Conservation (phyloP, 2,113 vertebrate species). For the Leucosticte australis region DNA sequence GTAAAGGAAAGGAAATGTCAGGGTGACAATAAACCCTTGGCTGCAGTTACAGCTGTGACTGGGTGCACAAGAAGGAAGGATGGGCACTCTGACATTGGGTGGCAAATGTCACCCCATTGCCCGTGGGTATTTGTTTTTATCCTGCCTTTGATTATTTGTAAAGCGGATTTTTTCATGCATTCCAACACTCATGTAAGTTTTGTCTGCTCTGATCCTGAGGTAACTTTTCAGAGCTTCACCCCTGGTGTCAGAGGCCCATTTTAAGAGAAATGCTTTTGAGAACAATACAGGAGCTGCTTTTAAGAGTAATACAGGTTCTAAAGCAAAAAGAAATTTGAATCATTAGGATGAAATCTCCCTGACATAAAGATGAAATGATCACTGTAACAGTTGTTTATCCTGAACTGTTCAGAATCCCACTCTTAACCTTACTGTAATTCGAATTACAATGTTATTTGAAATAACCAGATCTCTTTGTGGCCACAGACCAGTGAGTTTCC, state of each 20-base stretch:
- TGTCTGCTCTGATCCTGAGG: background rate
- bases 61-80: background rate
- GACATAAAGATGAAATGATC: background rate
- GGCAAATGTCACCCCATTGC: background rate
- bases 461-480: background rate
- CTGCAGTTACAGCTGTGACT: background rate
- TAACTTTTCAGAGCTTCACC: background rate
- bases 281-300: background rate
- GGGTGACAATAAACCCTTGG: background rate
- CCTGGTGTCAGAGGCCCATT: background rate
- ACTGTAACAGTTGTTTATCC: background rate
- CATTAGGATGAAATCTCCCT: background rate
- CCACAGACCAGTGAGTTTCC: background rate
- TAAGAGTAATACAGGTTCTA: background rate
- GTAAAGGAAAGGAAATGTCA: background rate
- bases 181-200: background rate
- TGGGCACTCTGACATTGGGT: background rate
- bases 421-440: background rate
- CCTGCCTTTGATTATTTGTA: background rate
- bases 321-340: background rate
- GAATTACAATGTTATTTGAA: constrained; percentile 19
- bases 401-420: background rate
- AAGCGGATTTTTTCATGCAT: background rate
- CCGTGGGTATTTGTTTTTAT: background rate
- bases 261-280: background rate